A percentile compares a stretch with the other conserved stretches of the same genome.
Conservation (phyloP, 2,888 invertebrate genomes). For the Pycnomerus fuliginosus region DNA sequence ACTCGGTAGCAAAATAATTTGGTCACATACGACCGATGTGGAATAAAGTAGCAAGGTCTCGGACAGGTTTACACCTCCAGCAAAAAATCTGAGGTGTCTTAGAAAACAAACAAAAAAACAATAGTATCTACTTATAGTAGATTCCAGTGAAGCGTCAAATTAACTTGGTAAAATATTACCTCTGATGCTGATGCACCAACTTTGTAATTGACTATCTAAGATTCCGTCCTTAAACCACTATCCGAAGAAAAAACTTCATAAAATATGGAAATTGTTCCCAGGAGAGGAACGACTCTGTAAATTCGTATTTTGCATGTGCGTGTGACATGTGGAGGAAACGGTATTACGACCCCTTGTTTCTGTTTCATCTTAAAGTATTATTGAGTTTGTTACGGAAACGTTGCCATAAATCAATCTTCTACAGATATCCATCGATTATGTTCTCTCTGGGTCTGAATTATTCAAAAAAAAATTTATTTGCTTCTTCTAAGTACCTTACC, state of each 20-base stretch:
- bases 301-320: conserved; percentile 24
- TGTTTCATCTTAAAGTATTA: neutral
- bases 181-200: conserved; percentile 35
- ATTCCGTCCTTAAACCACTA: conserved; percentile 25
- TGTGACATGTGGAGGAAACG: conserved; percentile 14
- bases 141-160: conserved; percentile 48
- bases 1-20: conserved; percentile 3
- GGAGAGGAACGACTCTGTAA: conserved; percentile 20
- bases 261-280: conserved; percentile 31
- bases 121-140: conserved; percentile 37
- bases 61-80: conserved; percentile 13
- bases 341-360: conserved; percentile 10
- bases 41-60: conserved; percentile 4
- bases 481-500: neutral
- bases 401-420: conserved; percentile 8
- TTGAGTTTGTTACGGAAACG: neutral
- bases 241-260: conserved; percentile 28
- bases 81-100: conserved; percentile 18
- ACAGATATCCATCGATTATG: too few species aligned
- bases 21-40: conserved; percentile 2
- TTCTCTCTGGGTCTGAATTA: too few species aligned
- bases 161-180: conserved; percentile 47
- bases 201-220: conserved; percentile 34
- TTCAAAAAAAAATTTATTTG: neutral
- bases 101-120: conserved; percentile 33